phyloP scores from a whole-genome alignment of 2,113 vertebrate genomes.

The Oryzias celebensis region DNA sequence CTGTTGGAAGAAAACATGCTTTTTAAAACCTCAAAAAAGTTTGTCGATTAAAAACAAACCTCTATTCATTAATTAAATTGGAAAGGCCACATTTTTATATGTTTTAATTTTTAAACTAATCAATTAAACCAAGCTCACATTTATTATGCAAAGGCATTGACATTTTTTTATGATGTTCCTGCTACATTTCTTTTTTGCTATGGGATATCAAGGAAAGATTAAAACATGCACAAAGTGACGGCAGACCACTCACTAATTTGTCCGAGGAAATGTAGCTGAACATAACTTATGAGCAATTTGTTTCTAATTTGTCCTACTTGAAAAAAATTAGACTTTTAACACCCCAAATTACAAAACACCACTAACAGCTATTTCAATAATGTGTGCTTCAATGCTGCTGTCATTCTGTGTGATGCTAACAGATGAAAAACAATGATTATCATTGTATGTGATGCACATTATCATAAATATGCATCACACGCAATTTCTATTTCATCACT shows the following conservation, averaged over 20 bases:
- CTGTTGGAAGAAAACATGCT: too few species aligned
- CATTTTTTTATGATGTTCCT: neutral
- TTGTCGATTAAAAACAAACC: too few species aligned
- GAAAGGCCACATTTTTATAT: neutral
- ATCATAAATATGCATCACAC: slow-evolving; percentile 53
- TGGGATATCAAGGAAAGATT: too few species aligned
- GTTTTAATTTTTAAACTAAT: neutral
- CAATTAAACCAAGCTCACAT: neutral
- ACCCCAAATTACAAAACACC: slow-evolving; percentile 24
- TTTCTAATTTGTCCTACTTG: slow-evolving; percentile 31
- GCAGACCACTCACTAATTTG: neutral
- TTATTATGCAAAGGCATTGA: too few species aligned
- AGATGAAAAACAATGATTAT: slow-evolving; percentile 12
- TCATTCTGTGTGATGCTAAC: slow-evolving; percentile 9
- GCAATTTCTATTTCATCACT: slow-evolving; percentile 46
- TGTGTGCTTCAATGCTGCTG: slow-evolving; percentile 10
- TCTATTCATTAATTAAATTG: neutral
- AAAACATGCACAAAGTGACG: too few species aligned
- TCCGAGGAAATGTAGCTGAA: slow-evolving; percentile 10
- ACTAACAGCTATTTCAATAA: slow-evolving; percentile 31
- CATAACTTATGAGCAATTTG: slow-evolving; percentile 14
- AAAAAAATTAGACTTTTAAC: slow-evolving; percentile 23
- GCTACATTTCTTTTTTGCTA: too few species aligned
- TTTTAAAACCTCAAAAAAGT: neutral
- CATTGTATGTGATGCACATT: slow-evolving; percentile 5